phyloP scores from a whole-genome alignment of 2,888 invertebrate genomes.

The Merodon equestris region DNA sequence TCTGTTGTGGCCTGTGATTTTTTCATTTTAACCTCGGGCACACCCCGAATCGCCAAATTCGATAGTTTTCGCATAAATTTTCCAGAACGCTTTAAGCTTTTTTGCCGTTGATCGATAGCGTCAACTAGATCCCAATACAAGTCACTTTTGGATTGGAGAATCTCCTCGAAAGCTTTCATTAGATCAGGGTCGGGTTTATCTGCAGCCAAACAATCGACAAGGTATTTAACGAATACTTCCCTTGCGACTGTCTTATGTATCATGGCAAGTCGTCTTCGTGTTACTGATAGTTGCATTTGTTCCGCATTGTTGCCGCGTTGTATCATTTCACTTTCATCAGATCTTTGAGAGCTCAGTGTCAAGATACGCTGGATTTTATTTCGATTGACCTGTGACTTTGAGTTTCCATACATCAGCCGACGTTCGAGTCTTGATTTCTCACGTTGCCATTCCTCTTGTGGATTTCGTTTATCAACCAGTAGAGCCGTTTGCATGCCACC shows the following conservation, averaged over 20 bases:
- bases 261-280: neutral
- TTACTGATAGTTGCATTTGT: neutral
- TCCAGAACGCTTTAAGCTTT: constrained; percentile 13
- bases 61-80: constrained; percentile 29
- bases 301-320: neutral
- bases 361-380: constrained; percentile 1
- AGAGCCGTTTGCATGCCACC: neutral
- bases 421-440: constrained; percentile 31
- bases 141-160: constrained; percentile 21
- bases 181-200: constrained; percentile 5
- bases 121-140: constrained; percentile 43
- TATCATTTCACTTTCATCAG: neutral
- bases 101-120: constrained; percentile 29
- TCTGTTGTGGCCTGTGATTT: neutral
- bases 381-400: constrained; percentile 24
- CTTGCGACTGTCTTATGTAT: neutral
- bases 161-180: constrained; percentile 12
- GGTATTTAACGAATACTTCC: constrained; percentile 27
- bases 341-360: neutral
- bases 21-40: neutral
- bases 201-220: constrained; percentile 15
- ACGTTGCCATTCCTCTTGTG: neutral
- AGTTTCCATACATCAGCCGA: constrained; percentile 47
- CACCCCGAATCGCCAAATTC: neutral
- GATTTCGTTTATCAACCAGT: neutral